Evolutionary conservation across 2,113 vertebrate species (phyloP).

Genomic region (Tamias sibiricus): DNA sequence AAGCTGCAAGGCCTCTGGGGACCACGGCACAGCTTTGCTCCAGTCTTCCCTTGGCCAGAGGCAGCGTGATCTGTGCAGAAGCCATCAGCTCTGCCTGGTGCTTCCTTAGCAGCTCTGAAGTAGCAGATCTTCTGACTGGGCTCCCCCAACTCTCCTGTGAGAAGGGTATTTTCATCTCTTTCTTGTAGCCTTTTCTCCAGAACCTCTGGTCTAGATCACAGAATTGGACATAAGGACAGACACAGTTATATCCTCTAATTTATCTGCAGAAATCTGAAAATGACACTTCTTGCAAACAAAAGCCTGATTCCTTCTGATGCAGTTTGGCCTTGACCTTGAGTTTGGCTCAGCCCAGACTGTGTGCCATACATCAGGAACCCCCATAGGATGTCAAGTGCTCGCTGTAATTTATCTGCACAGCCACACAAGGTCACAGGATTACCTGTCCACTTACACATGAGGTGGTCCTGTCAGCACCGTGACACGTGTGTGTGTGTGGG

Average conservation of each 20-base stretch:
- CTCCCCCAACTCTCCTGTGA: rapidly evolving
- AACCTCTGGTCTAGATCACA: not conserved
- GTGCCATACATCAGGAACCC: rapidly evolving
- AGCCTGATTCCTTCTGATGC: not conserved
- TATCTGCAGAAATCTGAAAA: not conserved
- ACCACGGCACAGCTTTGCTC: not conserved
- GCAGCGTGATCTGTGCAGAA: not conserved
- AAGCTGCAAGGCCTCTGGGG: not conserved
- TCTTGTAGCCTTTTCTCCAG: not conserved
- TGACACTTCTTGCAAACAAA: not conserved
- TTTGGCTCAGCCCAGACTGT: not conserved
- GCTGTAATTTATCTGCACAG: rapidly evolving
- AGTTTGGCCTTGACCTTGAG: not conserved
- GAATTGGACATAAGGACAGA: not conserved
- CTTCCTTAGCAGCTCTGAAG: not conserved
- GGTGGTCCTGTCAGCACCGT: not conserved
- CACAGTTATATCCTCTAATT: not conserved
- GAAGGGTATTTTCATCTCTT: not conserved
- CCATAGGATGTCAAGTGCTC: not conserved
- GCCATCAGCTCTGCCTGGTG: rapidly evolving
- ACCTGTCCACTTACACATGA: not conserved
- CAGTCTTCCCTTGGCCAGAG: not conserved
- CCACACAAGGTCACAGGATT: not conserved
- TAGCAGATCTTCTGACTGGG: too few relatives aligned
- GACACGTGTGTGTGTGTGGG: too few relatives aligned